Percentiles rank a stretch among this genome's conserved stretches.
Evolutionary conservation across 2,113 vertebrate species (phyloP).

Genomic region (Ageneiosus marmoratus): DNA sequence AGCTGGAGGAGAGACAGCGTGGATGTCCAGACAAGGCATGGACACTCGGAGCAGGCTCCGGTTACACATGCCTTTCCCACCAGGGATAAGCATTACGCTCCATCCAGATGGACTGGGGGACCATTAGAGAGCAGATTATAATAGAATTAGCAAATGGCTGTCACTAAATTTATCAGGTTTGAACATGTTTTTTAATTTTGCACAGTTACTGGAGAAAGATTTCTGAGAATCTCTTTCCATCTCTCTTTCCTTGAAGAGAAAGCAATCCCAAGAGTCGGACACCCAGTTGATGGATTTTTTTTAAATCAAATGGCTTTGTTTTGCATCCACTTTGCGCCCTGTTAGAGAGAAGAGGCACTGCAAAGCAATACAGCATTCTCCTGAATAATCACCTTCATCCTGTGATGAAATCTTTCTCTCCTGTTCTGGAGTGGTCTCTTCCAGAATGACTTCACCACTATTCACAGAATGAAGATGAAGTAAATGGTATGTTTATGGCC

Average conservation of each 20-base stretch:
- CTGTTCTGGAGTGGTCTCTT: not conserved
- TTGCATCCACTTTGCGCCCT: not conserved
- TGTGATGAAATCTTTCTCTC: not conserved
- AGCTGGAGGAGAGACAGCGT: conserved; percentile 35
- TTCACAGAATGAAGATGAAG: not conserved
- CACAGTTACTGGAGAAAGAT: conserved; percentile 11
- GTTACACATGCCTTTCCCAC: conserved; percentile 70
- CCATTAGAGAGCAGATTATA: conserved; percentile 64
- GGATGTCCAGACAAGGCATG: conserved; percentile 51
- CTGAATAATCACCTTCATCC: not conserved
- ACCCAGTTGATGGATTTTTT: not conserved
- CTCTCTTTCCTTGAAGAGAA: conserved; percentile 12
- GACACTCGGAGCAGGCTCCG: conserved; percentile 51
- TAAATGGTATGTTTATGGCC: not conserved
- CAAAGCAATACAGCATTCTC: not conserved
- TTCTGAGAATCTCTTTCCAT: not conserved
- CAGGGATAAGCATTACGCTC: conserved; percentile 44
- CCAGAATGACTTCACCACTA: not conserved
- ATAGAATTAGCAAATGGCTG: conserved; percentile 74
- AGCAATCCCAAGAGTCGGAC: conserved; percentile 12
- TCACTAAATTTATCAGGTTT: conserved; percentile 62
- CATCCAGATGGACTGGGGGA: conserved; percentile 62
- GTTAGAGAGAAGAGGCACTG: not conserved
- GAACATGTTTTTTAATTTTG: conserved; percentile 41
- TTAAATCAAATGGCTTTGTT: not conserved